A percentile compares a stretch with the other conserved stretches of the same genome.
Evolutionary conservation across 1,140 invertebrate species (phyloP).

Genomic region (Dendrolimus kikuchii): DNA sequence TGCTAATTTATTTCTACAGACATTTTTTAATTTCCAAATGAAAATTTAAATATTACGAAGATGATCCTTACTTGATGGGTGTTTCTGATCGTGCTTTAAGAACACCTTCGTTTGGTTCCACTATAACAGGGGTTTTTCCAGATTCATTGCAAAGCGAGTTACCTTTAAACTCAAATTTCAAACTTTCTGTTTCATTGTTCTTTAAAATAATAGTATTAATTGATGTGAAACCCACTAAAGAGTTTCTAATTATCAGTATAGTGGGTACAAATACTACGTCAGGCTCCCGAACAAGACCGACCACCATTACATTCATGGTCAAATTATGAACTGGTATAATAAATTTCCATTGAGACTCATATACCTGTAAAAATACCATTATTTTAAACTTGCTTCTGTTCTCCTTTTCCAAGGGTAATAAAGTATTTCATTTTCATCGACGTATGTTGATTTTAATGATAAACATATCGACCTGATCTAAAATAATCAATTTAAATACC

Average conservation of each 20-base stretch:
- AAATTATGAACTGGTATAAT: constrained; percentile 37
- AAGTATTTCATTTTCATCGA: no score
- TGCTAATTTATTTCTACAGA: neutral
- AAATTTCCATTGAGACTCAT: constrained; percentile 61
- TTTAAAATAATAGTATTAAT: constrained; percentile 40
- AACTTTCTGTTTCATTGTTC: constrained; percentile 46
- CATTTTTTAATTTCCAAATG: neutral
- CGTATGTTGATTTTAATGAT: no score
- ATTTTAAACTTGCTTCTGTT: neutral
- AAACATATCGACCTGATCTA: no score
- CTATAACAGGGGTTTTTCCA: constrained; percentile 47
- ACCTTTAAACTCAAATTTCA: constrained; percentile 59
- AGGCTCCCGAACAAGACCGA: constrained; percentile 53
- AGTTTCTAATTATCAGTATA: constrained; percentile 51
- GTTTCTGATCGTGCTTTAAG: constrained; percentile 49
- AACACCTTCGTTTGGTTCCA: constrained; percentile 42
- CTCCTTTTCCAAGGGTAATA: no score
- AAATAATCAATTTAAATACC: no score
- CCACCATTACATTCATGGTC: constrained; percentile 43
- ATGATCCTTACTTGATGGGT: constrained; percentile 41
- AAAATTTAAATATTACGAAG: neutral
- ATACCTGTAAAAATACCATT: constrained; percentile 30
- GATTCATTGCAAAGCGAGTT: constrained; percentile 57
- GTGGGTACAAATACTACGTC: constrained; percentile 51
- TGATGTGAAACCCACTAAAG: constrained; percentile 48